These are phyloP conservation scores for Bruchidius siliquastri DNA, from an alignment of 2,888 invertebrate species.

Conservation along the genomic window DNA sequence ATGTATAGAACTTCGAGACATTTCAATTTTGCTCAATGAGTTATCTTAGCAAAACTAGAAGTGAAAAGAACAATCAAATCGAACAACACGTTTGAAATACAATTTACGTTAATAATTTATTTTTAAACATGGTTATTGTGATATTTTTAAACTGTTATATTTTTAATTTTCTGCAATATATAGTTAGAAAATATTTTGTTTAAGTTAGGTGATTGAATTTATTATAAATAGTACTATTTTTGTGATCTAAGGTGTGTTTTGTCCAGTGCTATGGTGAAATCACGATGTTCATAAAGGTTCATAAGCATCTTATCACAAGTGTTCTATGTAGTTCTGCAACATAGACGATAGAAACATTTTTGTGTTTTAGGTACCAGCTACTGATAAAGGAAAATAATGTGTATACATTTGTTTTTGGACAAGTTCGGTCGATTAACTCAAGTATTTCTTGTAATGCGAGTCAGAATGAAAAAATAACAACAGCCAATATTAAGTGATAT, in stretches of 20 bases:
- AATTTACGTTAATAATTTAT: not conserved
- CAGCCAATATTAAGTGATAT: too few species aligned
- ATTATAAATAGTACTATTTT: not conserved
- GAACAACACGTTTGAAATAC: not conserved
- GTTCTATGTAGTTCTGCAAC: too few species aligned
- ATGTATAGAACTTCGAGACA: not conserved
- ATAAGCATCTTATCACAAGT: not conserved
- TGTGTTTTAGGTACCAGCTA: too few species aligned
- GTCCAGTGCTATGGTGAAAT: not conserved
- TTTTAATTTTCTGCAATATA: conserved; percentile 6
- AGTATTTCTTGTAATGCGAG: too few species aligned
- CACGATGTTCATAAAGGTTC: not conserved
- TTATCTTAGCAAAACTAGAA: conserved; percentile 1
- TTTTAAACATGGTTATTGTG: conserved; percentile 20
- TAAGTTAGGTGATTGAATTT: not conserved
- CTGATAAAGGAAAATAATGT: too few species aligned
- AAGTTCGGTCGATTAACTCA: too few species aligned
- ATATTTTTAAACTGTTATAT: conserved; percentile 14
- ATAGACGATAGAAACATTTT: too few species aligned
- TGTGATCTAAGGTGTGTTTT: not conserved
- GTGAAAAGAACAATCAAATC: conserved; percentile 15
- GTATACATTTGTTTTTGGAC: too few species aligned
- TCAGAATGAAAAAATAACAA: too few species aligned
- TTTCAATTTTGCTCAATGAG: not conserved
- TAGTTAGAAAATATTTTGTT: not conserved